Conservation (phyloP, 2,113 vertebrate species). For the Takifugu flavidus region DNA sequence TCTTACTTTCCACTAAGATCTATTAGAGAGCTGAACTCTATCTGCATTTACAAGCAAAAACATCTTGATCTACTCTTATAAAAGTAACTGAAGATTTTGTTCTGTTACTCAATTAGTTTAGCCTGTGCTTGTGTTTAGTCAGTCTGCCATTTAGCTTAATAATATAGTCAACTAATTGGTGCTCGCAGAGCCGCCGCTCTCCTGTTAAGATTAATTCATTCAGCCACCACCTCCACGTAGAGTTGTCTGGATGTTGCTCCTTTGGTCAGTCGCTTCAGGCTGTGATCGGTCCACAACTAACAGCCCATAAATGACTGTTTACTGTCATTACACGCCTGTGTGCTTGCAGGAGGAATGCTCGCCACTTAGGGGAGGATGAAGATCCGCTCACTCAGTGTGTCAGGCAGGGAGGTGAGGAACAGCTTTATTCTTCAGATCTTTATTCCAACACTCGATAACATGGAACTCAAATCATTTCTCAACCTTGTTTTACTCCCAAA, state of each 20-base stretch:
- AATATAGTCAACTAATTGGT: too few species aligned
- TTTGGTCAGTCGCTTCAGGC: neutral
- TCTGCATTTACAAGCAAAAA: too few species aligned
- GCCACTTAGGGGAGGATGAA: slow-evolving; percentile 73
- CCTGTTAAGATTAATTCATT: neutral
- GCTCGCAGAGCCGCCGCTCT: too few species aligned
- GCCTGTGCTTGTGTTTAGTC: neutral
- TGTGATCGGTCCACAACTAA: neutral
- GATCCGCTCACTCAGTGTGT: slow-evolving; percentile 79
- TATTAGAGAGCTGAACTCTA: too few species aligned
- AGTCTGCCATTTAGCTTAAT: neutral
- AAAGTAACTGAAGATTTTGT: slow-evolving; percentile 4
- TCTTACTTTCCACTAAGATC: neutral
- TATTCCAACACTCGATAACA: too few species aligned
- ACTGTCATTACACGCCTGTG: slow-evolving; percentile 1
- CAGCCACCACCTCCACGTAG: neutral
- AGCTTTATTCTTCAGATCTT: neutral
- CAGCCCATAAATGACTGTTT: neutral
- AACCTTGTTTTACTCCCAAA: too few species aligned
- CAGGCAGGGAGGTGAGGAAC: slow-evolving; percentile 76
- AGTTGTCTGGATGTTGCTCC: neutral
- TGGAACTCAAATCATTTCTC: too few species aligned
- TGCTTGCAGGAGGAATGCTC: slow-evolving; percentile 72
- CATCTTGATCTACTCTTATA: neutral
- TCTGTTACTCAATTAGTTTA: neutral